These are phyloP conservation scores for Rhagonycha fulva DNA, from an alignment of 2,888 invertebrate species.

Conservation along the genomic window DNA sequence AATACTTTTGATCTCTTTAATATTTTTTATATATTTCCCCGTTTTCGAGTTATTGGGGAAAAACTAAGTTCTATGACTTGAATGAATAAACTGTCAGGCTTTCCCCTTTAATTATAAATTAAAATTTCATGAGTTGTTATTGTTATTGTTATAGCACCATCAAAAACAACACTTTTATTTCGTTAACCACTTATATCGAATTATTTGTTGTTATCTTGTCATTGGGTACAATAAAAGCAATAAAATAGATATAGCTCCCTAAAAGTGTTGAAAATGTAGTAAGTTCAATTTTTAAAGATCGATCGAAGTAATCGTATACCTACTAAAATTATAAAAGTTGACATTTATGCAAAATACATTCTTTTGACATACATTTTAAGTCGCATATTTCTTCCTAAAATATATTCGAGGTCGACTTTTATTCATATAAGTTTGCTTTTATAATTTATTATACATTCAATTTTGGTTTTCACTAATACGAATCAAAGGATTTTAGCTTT, in stretches of 20 bases:
- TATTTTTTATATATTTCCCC: too few relatives aligned
- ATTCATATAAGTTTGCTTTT: background rate
- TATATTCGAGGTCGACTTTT: background rate
- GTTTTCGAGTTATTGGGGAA: too few relatives aligned
- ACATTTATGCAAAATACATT: background rate
- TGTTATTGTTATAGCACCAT: too few relatives aligned
- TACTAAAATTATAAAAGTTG: background rate
- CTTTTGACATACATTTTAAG: background rate
- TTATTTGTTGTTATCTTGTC: too few relatives aligned
- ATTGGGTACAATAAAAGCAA: background rate
- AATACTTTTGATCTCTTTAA: too few relatives aligned
- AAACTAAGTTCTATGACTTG: too few relatives aligned
- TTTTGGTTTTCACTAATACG: background rate
- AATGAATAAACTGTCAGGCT: too few relatives aligned
- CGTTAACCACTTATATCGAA: too few relatives aligned
- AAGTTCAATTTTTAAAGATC: background rate
- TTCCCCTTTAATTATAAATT: too few relatives aligned
- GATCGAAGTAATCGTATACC: background rate
- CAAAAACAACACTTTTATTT: too few relatives aligned
- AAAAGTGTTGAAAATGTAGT: too few relatives aligned
- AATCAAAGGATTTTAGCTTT: background rate
- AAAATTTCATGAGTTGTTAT: too few relatives aligned
- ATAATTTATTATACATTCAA: background rate
- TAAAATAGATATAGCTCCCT: background rate
- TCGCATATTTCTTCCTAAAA: background rate